Base-by-base conservation (phyloP, 2,888 invertebrate species). In the Schizaphis graminum region DNA sequence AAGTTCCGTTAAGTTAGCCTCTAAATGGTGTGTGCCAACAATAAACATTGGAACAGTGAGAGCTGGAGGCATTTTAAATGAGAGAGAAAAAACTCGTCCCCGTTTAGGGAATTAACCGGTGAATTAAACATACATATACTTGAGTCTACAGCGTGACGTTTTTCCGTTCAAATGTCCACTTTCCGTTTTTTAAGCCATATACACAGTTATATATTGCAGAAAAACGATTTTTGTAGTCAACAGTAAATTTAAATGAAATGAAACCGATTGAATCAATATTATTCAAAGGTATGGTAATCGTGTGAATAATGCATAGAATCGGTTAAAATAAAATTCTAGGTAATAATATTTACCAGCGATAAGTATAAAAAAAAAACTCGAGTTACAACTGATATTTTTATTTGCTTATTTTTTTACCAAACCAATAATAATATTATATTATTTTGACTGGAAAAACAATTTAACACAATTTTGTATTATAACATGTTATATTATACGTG, bases 21-120 rank as follows among this genome's bases (percentile, higher is more conserved):
- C 85, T 85, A 44, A 56, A 85, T 86, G 44, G 56, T 56, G 28
- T 56, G n/a, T 56, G 26, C 53, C 21, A 28, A 85, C 56, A 85
- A 85, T 57, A 91, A 85, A 85, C 85, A 91, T 41, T n/a, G 28
- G 1, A 85, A 28, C 41, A 44, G 44, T 44, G 41, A 28, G 41
- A 84, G 35, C 47, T 8, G 8, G 44, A 44, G 53, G 26, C 53
- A 21, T 85, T 91, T 91, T 84, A 24, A 11, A 86, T 28, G n/a
- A 53, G 53, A 35, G n/a, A 77, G 35, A 21, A 49, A 91, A 57
- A 84, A 90, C 47, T 53, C 44, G 56, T 56, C n/a, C 85, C 35
- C 35, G n/a, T 77, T 35, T 91, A 35, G 35, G 77, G 77, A 91
- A 47, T 89, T 89, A 89, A 67, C 90, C 47, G 41, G 90, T 24